Base-by-base conservation (phyloP, 2,113 vertebrate species). In the Rafetus swinhoei region DNA sequence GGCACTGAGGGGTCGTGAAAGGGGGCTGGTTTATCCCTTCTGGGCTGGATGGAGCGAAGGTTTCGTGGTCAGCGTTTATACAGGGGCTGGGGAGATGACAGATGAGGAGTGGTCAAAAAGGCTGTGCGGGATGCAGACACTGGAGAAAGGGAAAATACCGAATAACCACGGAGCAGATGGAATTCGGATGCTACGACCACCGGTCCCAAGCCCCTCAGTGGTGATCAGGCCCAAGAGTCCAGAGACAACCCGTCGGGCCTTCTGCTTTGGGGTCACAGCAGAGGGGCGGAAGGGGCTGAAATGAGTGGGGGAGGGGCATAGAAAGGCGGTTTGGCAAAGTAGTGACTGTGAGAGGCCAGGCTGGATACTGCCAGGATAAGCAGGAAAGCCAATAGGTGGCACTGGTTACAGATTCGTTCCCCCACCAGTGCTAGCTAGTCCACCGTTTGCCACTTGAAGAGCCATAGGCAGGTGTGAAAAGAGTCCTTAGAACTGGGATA, bases 341-440 rank as follows among this genome's bases (percentile, higher is more conserved):
- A 35, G 76, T 79, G 80, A 54, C 56, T 12, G 85, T 72, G 3
- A 74, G 88, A 79, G 82, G 59, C 52, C 62, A 85, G 27, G 52
- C 52, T 80, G 79, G 25, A 5, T 45, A 5, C 39, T 45, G 39
- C 39, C n/a, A n/a, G n/a, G n/a, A n/a, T n/a, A n/a, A n/a, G n/a
- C 5, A 2, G 12, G 6, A 76, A 52, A 2, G 16, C 54, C 27
- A 3, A 0, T 2, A 4, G 24, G 24, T 59, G 57, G 24, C 57
- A 59, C 8, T 10, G 57, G 24, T 69, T 32, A 69, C 65, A 32
- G 29, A 35, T 8, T 55, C 87, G 24, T 0, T 6, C 3, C 79
- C 56, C 22, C n/a, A 74, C 84, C 55, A 39, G 54, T 10, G 87
- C 82, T 57, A n/a, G 59, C 1, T 65, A 74, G 59, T 62, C 82